A percentile compares a stretch with the other conserved stretches of the same genome.
Evolutionary conservation across 1,140 invertebrate genomes (phyloP).

Genomic region (Episyrphus balteatus): DNA sequence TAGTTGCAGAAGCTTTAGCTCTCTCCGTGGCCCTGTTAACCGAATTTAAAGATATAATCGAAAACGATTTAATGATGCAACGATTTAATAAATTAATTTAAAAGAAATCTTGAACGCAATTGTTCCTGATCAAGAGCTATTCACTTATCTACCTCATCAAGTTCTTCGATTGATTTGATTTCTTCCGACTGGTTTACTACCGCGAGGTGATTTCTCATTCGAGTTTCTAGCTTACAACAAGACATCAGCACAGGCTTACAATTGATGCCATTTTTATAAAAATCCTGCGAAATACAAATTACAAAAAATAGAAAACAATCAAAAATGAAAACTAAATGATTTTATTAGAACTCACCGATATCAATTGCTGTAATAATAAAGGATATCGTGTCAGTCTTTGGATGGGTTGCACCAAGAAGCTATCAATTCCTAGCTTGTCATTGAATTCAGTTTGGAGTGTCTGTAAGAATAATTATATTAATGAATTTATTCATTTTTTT

Average conservation of each 20-base stretch:
- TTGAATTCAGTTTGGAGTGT: constrained; percentile 28
- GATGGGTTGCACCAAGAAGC: constrained; percentile 36
- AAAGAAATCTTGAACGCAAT: no score
- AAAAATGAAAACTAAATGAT: no score
- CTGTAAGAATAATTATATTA: constrained; percentile 4
- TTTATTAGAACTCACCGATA: constrained; percentile 19
- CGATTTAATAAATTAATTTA: no score
- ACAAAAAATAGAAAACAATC: neutral
- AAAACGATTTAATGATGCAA: no score
- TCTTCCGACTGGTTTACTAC: constrained; percentile 35
- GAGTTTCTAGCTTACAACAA: constrained; percentile 32
- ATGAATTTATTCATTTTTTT: neutral
- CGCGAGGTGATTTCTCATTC: constrained; percentile 28
- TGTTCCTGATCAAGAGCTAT: no score
- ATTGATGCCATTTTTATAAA: constrained; percentile 31
- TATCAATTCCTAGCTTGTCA: constrained; percentile 36
- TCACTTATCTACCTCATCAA: constrained; percentile 22
- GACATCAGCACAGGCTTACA: constrained; percentile 28
- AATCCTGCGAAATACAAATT: constrained; percentile 16
- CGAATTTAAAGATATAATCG: no score
- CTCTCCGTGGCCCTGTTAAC: no score
- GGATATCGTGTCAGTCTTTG: constrained; percentile 37
- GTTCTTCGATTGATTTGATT: constrained; percentile 28
- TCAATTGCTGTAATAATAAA: constrained; percentile 33
- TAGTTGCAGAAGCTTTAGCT: no score